Evolutionary conservation across 1,140 invertebrate species (phyloP), one percentile per base, ranked within the genome.

Genomic region (Pogonomyrmex barbatus): DNA sequence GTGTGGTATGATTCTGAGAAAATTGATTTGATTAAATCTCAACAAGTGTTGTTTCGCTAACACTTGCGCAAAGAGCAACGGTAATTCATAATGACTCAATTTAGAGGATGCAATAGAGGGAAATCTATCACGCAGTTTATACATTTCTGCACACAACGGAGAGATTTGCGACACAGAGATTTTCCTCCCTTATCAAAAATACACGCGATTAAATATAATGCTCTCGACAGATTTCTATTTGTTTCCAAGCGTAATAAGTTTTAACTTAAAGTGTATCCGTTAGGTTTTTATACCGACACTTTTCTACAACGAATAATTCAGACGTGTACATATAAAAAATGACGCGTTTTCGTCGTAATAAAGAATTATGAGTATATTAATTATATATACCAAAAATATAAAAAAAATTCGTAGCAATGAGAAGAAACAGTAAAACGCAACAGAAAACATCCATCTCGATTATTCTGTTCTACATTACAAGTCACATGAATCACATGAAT

Each of bases 231-330:
- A 73, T 39, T 71, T 82, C 36, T 79, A 68, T 79, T 79, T n/a
- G 65, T 73, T 82, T 73, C 24, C 4, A 60, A 82, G 45, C 1
- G 12, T 71, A 17, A 30, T 10, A 70, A 12, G 24, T 58, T 73
- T 56, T 8, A 36, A 12, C 24, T 24, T 24, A 24, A 77, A 42
- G 24, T 82, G 71, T 60, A 76, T 87, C 36, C 56, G 45, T 73
- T 85, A 77, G 10, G 14, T 89, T 89, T 82, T 62, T 68, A 82
- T 67, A 76, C 45, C 45, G 12, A 79, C 60, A 50, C 68, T 89
- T 89, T 89, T 89, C 58, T 88, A 89, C 62, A 50, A 68, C 73
- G 33, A 76, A 36, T 87, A 77, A 70, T 87, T 24, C 62, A 60
- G 68, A 65, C 58, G 30, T 58, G 52, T 62, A 54, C 47, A 71